phyloP scores from a whole-genome alignment of 1,140 invertebrate species.

The Argopecten irradians region DNA sequence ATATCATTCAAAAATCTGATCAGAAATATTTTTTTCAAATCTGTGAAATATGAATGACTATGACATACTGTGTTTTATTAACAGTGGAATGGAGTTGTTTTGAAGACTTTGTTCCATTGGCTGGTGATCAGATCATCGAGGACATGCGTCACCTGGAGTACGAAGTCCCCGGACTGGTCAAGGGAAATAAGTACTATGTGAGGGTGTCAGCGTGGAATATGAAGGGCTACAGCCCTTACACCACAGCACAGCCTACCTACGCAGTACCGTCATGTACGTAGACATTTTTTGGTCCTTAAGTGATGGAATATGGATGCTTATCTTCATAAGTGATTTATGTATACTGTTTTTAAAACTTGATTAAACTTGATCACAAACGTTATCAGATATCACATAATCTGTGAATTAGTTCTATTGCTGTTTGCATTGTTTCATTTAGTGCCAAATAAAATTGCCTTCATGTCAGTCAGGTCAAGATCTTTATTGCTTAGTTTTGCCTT shows the following conservation, averaged over 20 bases:
- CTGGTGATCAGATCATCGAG: constrained; percentile 81
- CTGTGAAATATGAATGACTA: no score
- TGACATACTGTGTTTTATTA: constrained; percentile 60
- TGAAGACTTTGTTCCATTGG: constrained; percentile 87
- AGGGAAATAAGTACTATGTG: constrained; percentile 91
- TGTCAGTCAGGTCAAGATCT: no score
- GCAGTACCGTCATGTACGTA: constrained; percentile 91
- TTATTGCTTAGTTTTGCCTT: no score
- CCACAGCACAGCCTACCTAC: constrained; percentile 85
- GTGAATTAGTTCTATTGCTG: no score
- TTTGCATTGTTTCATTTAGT: no score
- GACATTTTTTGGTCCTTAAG: no score
- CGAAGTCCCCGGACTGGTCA: constrained; percentile 85
- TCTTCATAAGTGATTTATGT: not conserved
- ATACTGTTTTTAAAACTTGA: not conserved
- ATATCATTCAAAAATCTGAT: no score
- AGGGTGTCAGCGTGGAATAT: constrained; percentile 88
- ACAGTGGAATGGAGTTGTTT: constrained; percentile 85
- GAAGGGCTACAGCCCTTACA: constrained; percentile 91
- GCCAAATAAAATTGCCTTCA: no score
- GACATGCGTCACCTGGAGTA: constrained; percentile 68
- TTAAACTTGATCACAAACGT: no score
- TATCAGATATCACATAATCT: no score
- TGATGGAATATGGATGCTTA: no score
- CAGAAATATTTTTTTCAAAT: no score